Evolutionary conservation across 2,113 vertebrate genomes (phyloP), one percentile per base, ranked within the genome.

Genomic region (Megalops atlanticus): DNA sequence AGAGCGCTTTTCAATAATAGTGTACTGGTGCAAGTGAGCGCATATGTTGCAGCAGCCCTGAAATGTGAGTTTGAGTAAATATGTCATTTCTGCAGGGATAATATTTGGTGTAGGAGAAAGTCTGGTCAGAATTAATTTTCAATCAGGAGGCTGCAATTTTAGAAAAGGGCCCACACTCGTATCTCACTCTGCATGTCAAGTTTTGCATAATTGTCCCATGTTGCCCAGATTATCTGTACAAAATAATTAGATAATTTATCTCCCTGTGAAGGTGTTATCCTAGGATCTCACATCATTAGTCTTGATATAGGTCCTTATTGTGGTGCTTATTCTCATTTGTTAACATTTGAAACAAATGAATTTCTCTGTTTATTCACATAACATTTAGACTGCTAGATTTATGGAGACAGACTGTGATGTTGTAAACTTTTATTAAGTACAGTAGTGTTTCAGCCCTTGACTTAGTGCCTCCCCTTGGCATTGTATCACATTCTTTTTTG

Each of bases 131-230:
- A n/a, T 77, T 80, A 82, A 86, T 89, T 91, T 91, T 89, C 87
- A 89, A 91, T 91, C 89, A 85, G 88, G 89, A 70, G 81, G 86
- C 85, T 81, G 83, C 85, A 89, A 89, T 89, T 88, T 85, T 85
- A 83, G 87, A 78, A 87, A 88, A 89, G 84, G 87, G 64, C 87
- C 85, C 79, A 73, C 80, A 88, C 86, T 89, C 83, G 84, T 89
- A 85, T 91, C 85, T 87, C 79, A 75, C 80, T 64, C 58, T 81
- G 76, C 64, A 36, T 31, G 78, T 4, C 58, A 7, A 31, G 47
- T 90, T 93, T 89, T 88, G 86, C 90, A 91, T 92, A 91, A 91
- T 89, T 89, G 85, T 82, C 47, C 76, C 69, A 88, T 90, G 85
- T 89, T 89, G 83, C 80, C 74, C 85, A 64, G 83, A 87, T 88